Conservation (phyloP, 1,140 invertebrate species). For the Rhizoglyphus robini region DNA sequence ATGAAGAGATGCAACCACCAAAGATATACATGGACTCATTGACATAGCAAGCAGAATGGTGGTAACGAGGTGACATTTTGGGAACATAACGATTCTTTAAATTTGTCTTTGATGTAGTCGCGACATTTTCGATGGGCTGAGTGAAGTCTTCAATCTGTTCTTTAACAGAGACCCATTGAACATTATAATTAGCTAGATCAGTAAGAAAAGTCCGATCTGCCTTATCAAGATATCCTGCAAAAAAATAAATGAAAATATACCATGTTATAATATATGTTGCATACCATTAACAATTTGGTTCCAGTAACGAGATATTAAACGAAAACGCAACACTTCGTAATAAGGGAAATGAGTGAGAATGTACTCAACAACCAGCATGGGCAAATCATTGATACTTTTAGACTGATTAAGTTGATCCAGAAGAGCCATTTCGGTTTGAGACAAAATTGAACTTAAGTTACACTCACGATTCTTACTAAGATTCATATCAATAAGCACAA, state of each 20-base stretch:
- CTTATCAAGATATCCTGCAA: not conserved
- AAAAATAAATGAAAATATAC: conserved; percentile 12
- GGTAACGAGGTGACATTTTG: conserved; percentile 72
- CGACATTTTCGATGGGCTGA: conserved; percentile 14
- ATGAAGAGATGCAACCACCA: conserved; percentile 77
- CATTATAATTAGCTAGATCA: conserved; percentile 47
- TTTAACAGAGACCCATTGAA: conserved; percentile 50
- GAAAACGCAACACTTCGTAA: conserved; percentile 68
- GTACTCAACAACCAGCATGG: conserved; percentile 82
- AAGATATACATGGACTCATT: conserved; percentile 68
- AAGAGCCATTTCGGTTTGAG: no score
- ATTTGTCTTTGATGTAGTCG: not conserved
- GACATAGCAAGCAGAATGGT: conserved; percentile 71
- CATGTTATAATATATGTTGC: conserved; percentile 30
- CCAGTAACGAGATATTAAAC: conserved; percentile 71
- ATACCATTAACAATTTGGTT: conserved; percentile 59
- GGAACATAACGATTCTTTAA: conserved; percentile 41
- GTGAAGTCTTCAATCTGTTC: conserved; percentile 52
- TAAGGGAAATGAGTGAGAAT: conserved; percentile 77
- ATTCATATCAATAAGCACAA: not conserved
- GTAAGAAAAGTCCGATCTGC: conserved; percentile 51
- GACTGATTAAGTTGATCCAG: not conserved
- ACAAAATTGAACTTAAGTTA: no score
- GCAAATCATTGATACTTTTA: conserved; percentile 42
- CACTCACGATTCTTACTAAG: no score